Conservation (phyloP, 2,797 vertebrate species). For the Sternotherus odoratus region DNA sequence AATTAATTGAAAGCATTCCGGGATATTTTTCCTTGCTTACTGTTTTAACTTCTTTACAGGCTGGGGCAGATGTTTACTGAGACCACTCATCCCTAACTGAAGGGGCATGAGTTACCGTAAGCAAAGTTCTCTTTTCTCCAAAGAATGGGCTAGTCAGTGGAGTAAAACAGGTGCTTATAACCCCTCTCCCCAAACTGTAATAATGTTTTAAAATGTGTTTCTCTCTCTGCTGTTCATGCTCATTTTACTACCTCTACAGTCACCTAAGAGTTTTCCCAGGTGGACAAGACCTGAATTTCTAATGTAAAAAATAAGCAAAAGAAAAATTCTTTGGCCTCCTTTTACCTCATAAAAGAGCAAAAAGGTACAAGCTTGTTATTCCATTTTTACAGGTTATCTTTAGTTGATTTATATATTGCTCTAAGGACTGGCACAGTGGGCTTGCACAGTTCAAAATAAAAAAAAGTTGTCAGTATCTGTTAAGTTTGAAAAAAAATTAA, state of each 20-base stretch:
- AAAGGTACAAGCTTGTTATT: background rate
- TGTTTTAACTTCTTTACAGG: background rate
- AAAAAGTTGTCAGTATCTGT: background rate
- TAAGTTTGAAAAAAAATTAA: background rate
- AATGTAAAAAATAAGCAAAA: background rate
- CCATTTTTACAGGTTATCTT: background rate
- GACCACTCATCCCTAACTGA: background rate
- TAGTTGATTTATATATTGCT: background rate
- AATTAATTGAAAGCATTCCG: background rate
- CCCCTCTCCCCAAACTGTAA: background rate
- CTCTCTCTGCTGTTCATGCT: background rate
- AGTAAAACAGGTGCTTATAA: background rate
- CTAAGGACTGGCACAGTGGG: background rate
- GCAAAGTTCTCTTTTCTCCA: background rate
- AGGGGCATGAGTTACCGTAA: background rate
- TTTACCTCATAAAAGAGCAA: background rate
- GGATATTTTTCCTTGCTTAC: background rate
- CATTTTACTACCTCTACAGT: background rate
- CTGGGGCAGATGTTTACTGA: background rate
- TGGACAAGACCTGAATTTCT: background rate
- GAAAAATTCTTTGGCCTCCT: background rate
- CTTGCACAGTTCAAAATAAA: background rate
- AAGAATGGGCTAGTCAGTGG: background rate
- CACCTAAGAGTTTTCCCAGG: background rate
- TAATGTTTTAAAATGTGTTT: background rate